These are phyloP conservation scores for Neoascia interrupta DNA, from an alignment of 2,888 invertebrate species.

Conservation along the genomic window DNA sequence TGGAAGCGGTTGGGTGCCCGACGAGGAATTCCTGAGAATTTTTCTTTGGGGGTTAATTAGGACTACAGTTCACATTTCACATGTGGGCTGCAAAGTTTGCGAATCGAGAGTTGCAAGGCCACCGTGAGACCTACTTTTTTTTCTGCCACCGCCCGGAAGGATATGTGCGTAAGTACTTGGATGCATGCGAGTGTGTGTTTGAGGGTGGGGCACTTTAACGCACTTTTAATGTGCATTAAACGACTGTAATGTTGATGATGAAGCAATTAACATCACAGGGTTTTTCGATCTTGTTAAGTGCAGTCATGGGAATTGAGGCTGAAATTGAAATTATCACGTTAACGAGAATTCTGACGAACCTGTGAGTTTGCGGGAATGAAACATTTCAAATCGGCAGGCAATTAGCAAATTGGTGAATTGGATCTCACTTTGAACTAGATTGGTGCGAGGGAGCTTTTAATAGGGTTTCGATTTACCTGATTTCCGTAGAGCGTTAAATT, in stretches of 20 bases:
- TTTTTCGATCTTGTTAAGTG: conserved; percentile 14
- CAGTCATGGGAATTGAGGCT: conserved; percentile 3
- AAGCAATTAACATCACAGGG: conserved; percentile 27
- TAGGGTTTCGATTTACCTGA: too few relatives aligned
- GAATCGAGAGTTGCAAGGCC: conserved; percentile 48
- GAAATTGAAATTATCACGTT: conserved; percentile 6
- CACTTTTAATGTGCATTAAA: conserved; percentile 36
- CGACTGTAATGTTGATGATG: conserved; percentile 13
- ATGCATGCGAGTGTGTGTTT: background rate
- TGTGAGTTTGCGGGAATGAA: too few relatives aligned
- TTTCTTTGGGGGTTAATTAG: conserved; percentile 22
- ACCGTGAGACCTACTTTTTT: conserved; percentile 4
- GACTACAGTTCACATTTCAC: conserved; percentile 15
- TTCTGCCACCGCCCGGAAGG: background rate
- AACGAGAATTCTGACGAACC: too few relatives aligned
- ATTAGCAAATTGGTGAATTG: too few relatives aligned
- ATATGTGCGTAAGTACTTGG: background rate
- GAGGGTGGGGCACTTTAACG: background rate
- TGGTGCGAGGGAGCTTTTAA: too few relatives aligned
- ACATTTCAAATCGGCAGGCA: too few relatives aligned
- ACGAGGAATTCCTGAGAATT: conserved; percentile 5
- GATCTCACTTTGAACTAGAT: too few relatives aligned
- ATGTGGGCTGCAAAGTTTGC: conserved; percentile 1
- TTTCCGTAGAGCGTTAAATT: too few relatives aligned
- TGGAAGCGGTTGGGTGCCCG: background rate